A percentile compares a stretch with the other conserved stretches of the same genome.
These are phyloP conservation scores for Turdus rufiventris DNA, from an alignment of 2,113 vertebrate species.

Conservation along the genomic window DNA sequence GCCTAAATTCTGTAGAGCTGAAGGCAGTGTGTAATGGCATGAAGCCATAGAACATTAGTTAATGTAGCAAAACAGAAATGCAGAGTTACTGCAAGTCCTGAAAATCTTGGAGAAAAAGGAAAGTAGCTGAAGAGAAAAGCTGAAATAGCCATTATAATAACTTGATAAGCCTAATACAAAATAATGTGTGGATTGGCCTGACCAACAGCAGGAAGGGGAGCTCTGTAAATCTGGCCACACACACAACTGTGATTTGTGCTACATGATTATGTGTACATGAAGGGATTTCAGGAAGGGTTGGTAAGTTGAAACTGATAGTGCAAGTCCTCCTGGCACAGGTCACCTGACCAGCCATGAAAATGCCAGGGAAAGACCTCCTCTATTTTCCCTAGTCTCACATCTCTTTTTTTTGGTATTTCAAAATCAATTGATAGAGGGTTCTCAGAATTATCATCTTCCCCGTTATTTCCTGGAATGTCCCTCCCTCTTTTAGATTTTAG, in stretches of 20 bases:
- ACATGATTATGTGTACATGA: neutral
- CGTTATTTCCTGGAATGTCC: neutral
- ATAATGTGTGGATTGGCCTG: neutral
- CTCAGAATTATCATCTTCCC: neutral
- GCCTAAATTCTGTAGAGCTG: neutral
- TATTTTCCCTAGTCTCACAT: neutral
- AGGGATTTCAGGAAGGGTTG: neutral
- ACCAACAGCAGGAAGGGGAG: neutral
- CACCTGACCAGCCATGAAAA: neutral
- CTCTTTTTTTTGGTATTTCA: neutral
- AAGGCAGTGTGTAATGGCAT: neutral
- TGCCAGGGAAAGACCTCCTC: neutral
- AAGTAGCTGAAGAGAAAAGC: neutral
- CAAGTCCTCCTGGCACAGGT: neutral
- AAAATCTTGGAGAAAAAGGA: neutral
- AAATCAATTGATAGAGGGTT: accelerated
- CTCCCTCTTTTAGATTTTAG: neutral
- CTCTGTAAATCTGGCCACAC: neutral
- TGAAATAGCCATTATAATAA: neutral
- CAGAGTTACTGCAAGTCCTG: neutral
- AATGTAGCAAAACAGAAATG: neutral
- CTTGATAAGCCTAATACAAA: neutral
- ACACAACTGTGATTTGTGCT: neutral
- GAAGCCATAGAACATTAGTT: neutral
- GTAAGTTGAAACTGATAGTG: neutral